Conservation (phyloP, 2,888 invertebrate genomes). For the Elysia crispata region DNA sequence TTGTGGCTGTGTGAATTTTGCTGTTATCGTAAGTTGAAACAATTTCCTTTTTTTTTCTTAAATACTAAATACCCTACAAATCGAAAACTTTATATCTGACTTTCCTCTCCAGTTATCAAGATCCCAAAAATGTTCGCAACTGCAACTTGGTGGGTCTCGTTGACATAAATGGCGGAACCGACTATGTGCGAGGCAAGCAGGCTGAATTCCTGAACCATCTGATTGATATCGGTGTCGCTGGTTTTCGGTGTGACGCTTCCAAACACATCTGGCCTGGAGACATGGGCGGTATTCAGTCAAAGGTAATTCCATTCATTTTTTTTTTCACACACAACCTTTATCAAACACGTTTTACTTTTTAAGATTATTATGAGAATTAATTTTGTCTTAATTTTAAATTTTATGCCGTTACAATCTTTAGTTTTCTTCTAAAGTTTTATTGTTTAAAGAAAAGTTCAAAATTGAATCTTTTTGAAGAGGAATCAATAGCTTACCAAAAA, state of each 20-base stretch:
- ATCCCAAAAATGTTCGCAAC: conserved; percentile 81
- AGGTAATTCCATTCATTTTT: background rate
- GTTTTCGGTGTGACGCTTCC: conserved; percentile 71
- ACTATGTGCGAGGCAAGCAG: conserved; percentile 67
- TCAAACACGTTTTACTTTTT: too few relatives aligned
- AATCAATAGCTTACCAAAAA: too few relatives aligned
- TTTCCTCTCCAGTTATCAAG: conserved; percentile 57
- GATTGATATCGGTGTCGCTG: conserved; percentile 70
- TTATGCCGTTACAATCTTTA: too few relatives aligned
- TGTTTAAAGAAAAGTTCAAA: too few relatives aligned
- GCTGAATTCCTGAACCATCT: conserved; percentile 66
- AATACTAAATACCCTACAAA: too few relatives aligned
- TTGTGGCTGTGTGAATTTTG: too few relatives aligned
- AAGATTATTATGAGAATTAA: background rate
- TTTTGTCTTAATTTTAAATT: background rate
- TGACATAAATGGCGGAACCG: conserved; percentile 84
- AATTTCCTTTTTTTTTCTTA: too few relatives aligned
- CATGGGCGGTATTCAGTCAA: conserved; percentile 37
- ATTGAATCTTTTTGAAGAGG: too few relatives aligned
- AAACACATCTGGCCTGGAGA: conserved; percentile 75
- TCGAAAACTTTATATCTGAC: too few relatives aligned
- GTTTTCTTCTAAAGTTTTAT: too few relatives aligned
- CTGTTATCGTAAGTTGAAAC: too few relatives aligned
- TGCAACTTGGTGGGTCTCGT: conserved; percentile 86
- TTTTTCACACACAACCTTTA: too few relatives aligned